Base-by-base conservation (phyloP, 2,888 invertebrate species). In the Thyatira batis region DNA sequence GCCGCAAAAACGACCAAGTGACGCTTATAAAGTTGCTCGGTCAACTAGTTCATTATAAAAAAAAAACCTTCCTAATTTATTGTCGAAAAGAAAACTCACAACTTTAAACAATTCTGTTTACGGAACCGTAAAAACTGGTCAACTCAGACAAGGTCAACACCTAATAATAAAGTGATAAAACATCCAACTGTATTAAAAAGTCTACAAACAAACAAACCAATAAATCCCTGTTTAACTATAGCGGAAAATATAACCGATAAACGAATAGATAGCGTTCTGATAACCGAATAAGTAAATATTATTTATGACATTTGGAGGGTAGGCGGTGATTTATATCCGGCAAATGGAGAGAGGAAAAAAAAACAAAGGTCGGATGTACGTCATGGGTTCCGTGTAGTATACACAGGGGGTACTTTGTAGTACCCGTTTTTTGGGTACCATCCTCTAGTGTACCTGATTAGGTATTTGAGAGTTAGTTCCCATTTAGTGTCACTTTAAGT, bases 211-310 rank as follows among this genome's bases (percentile, higher is more conserved):
- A 39, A 39, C 17, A 39, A 39, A 39, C n/a, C 13, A 13, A 33
- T 33, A 33, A 33, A 33, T 33, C 33, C 6, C 3, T 33, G 33
- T 3, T 52, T 23, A 28, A 25, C 30, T 45, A 49, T 49, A 30
- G 51, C 49, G 49, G n/a, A 23, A n/a, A 49, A 20, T 54, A 48
- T 17, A 33, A 27, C 27, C 45, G 46, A 49, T 33, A 49, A 51
- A 44, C 51, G 49, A 28, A 10, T 51, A 49, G 27, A 54, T 53
- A 53, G 50, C 52, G 52, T 53, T 10, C 23, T 30, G 33, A 58
- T 52, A 50, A 48, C 10, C 20, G 9, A 43, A 43, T 55, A 57
- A 55, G 69, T 68, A 68, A 67, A 65, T 68, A 68, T 65, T 67
- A 67, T 67, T 68, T 11, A 30, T 33, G 65, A 63, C 58, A 45